phyloP scores from a whole-genome alignment of 2,113 vertebrate species.

The Onychorhynchus coronatus region DNA sequence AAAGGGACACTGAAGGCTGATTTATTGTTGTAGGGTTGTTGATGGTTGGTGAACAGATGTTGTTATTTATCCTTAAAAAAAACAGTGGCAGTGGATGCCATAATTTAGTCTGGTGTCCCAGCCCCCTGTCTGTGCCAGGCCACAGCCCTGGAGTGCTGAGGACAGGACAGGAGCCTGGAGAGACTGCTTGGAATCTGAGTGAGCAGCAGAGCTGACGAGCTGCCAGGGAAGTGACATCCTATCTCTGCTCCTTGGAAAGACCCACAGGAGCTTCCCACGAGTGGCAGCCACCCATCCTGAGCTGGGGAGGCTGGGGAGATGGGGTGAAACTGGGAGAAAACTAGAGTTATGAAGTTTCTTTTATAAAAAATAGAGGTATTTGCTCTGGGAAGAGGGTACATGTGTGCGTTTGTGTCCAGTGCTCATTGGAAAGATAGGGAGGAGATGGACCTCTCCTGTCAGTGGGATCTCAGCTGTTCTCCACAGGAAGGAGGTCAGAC shows the following conservation, averaged over 20 bases:
- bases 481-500: not conserved
- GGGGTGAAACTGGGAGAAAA: not conserved
- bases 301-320: not conserved
- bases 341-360: not conserved
- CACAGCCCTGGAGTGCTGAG: not conserved
- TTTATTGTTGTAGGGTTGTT: not conserved
- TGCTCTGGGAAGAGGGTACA: not conserved
- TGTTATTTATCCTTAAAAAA: not conserved
- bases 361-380: fast-evolving
- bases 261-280: not conserved
- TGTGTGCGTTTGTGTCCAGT: not conserved
- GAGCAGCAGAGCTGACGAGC: not conserved
- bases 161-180: not conserved
- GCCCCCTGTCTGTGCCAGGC: fast-evolving
- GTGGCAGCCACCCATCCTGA: not conserved
- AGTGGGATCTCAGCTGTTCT: not conserved
- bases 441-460: not conserved
- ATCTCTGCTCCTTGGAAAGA: not conserved
- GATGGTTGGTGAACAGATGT: not conserved
- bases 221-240: not conserved
- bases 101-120: not conserved
- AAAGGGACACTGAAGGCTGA: not conserved
- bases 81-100: not conserved
- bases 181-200: not conserved
- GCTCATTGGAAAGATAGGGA: not conserved